A percentile compares a stretch with the other conserved stretches of the same genome.
Conservation (phyloP, 2,888 invertebrate genomes). For the Mesoligia furuncula region DNA sequence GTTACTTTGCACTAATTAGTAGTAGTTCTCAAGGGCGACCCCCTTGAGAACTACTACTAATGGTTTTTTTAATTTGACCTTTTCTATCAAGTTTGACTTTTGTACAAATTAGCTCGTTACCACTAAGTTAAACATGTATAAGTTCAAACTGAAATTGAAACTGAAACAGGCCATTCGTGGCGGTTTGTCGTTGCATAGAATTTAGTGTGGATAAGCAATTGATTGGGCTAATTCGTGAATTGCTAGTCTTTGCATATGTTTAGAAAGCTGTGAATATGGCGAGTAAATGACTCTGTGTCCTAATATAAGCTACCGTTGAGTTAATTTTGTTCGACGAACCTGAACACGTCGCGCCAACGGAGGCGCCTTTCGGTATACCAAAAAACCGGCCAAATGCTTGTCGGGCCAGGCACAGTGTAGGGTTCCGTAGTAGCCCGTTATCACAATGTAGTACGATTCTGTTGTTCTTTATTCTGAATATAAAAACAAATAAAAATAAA, state of each 20-base stretch:
- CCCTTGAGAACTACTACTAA: too few relatives aligned
- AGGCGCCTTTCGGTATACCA: background rate
- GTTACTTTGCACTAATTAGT: too few relatives aligned
- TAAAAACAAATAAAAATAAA: too few relatives aligned
- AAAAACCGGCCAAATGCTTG: too few relatives aligned
- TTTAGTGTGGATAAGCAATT: background rate
- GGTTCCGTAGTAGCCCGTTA: too few relatives aligned
- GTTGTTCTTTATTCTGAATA: too few relatives aligned
- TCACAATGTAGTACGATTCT: too few relatives aligned
- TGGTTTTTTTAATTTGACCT: background rate
- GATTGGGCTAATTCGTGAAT: background rate
- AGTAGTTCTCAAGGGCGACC: too few relatives aligned
- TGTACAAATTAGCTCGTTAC: background rate
- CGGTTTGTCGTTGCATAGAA: background rate
- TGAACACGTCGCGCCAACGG: background rate
- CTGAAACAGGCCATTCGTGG: background rate
- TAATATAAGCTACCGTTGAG: background rate
- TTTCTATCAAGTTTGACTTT: background rate
- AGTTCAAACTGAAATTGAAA: background rate
- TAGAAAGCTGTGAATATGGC: background rate
- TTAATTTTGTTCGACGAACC: too few relatives aligned
- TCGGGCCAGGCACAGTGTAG: too few relatives aligned
- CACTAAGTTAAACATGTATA: slow-evolving; percentile 2
- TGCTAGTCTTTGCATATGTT: background rate
- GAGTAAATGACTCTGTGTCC: background rate